phyloP scores from a whole-genome alignment of 2,113 vertebrate genomes.

The Sapajus apella region DNA sequence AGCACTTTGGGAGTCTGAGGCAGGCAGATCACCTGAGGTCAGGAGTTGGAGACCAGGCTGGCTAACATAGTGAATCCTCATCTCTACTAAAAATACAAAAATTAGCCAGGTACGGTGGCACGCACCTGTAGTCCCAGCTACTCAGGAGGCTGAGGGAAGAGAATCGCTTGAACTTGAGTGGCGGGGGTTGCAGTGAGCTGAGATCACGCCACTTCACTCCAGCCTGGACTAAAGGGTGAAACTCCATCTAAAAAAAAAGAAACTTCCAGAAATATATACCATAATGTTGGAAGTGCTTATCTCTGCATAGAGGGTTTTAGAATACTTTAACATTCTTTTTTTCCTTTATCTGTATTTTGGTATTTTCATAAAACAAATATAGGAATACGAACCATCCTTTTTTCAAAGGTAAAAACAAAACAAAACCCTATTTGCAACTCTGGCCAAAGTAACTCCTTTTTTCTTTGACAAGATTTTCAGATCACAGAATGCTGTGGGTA shows the following conservation, averaged over 20 bases:
- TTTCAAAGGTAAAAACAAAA: background rate
- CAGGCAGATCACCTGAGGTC: too few species aligned
- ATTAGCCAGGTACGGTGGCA: too few species aligned
- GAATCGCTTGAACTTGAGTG: too few species aligned
- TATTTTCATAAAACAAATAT: background rate
- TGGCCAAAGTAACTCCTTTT: background rate
- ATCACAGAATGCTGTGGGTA: background rate
- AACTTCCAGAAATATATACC: background rate
- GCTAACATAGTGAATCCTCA: too few species aligned
- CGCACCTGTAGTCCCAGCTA: too few species aligned
- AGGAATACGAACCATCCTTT: background rate
- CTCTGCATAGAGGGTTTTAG: background rate
- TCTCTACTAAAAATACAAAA: too few species aligned
- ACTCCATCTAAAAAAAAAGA: background rate
- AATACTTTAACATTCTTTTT: background rate
- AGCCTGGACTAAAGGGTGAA: too few species aligned
- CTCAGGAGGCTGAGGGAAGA: too few species aligned
- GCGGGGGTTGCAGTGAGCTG: too few species aligned
- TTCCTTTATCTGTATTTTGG: background rate
- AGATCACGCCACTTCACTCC: too few species aligned
- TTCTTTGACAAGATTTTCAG: background rate
- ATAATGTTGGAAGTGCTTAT: background rate
- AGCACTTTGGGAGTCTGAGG: too few species aligned
- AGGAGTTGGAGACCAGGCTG: too few species aligned
- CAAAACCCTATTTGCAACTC: background rate